Conservation (phyloP, 2,797 vertebrate genomes). For the Numenius phaeopus region DNA sequence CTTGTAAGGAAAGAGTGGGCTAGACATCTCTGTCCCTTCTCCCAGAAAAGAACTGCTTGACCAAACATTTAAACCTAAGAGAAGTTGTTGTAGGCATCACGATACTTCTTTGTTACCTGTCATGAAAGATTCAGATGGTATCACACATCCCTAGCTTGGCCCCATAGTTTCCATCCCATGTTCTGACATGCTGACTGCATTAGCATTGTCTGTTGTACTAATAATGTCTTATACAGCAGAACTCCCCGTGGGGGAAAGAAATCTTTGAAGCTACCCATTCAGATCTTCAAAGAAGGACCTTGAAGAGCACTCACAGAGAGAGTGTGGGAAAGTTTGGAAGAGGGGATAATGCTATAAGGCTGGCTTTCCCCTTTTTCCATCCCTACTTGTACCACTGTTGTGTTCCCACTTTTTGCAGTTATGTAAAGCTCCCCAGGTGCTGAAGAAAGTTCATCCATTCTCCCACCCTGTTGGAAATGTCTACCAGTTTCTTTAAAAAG, state of each 20-base stretch:
- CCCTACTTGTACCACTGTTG: neutral
- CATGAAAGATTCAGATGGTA: neutral
- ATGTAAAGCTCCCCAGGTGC: neutral
- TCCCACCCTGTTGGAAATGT: neutral
- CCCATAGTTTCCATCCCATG: neutral
- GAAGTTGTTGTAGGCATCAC: neutral
- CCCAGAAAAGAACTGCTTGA: neutral
- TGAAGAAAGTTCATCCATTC: neutral
- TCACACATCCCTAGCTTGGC: neutral
- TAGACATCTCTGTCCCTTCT: neutral
- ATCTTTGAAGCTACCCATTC: slow-evolving; percentile 18
- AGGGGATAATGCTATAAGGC: neutral
- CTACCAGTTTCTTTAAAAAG: neutral
- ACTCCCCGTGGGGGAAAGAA: neutral
- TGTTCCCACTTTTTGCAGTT: neutral
- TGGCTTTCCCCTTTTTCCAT: neutral
- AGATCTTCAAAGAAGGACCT: slow-evolving; percentile 48
- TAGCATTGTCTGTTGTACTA: slow-evolving; percentile 1
- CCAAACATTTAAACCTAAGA: neutral
- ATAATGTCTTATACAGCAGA: neutral
- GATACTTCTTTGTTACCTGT: neutral
- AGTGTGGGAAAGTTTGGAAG: neutral
- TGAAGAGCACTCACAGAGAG: neutral
- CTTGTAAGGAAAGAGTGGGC: neutral
- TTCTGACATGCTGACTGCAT: neutral